Evolutionary conservation across 1,140 invertebrate genomes (phyloP).

Genomic region (Linepithema humile): DNA sequence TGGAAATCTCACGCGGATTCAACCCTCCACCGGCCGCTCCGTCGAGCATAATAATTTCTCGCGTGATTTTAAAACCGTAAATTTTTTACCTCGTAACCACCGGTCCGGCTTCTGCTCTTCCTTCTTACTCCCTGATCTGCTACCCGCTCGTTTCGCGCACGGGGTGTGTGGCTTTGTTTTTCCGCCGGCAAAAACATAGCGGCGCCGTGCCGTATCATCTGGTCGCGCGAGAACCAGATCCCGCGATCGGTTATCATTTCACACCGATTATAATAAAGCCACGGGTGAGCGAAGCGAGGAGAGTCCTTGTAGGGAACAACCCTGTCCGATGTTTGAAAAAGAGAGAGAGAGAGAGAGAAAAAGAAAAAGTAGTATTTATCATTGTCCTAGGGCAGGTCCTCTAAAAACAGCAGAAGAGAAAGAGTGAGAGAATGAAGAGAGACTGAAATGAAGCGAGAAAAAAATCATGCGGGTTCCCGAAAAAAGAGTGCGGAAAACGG

Average conservation of each 20-base stretch:
- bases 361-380: constrained; percentile 4
- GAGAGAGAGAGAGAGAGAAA: constrained; percentile 22
- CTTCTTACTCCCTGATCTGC: constrained; percentile 29
- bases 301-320: not conserved
- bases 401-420: not conserved
- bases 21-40: constrained; percentile 27
- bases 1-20: constrained; percentile 42
- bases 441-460: not conserved
- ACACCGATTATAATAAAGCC: constrained; percentile 84
- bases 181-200: constrained; percentile 73
- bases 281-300: not conserved
- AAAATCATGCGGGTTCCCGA: constrained; percentile 66
- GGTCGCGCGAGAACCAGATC: constrained; percentile 47
- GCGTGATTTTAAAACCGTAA: constrained; percentile 85
- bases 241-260: constrained; percentile 84
- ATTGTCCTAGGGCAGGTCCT: constrained; percentile 25
- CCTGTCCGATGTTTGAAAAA: constrained; percentile 2
- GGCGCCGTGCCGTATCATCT: constrained; percentile 75
- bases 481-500: constrained; percentile 50
- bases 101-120: constrained; percentile 17
- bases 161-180: constrained; percentile 67
- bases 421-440: not conserved
- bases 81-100: constrained; percentile 81
- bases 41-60: constrained; percentile 82
- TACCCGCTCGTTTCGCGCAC: constrained; percentile 11